Evolutionary conservation across 2,113 vertebrate genomes (phyloP), one percentile per base, ranked within the genome.

Genomic region (Zeus faber): DNA sequence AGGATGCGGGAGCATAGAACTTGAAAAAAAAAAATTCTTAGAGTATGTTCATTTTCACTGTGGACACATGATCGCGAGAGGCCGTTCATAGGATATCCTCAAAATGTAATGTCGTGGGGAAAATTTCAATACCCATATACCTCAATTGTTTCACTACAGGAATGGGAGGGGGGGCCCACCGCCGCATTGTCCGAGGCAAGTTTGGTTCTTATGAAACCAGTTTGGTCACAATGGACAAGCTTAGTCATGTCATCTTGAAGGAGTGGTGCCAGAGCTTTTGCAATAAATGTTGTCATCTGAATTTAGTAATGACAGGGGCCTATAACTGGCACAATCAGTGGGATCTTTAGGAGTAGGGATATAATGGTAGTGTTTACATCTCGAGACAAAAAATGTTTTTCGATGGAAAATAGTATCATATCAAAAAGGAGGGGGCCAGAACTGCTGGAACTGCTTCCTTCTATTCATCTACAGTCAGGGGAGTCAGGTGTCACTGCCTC

Each of bases 171-270:
- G 46, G 39, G 3, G n/a, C 1, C 11, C 46, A n/a, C n/a, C n/a
- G n/a, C 22, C 4, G 46, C 27, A 37, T 52, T 52, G 18, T 52
- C 62, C 8, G 54, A 50, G 13, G 39, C 22, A 2, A 44, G 13
- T n/a, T n/a, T n/a, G n/a, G n/a, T n/a, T n/a, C n/a, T n/a, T n/a
- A n/a, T n/a, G n/a, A n/a, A n/a, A n/a, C n/a, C n/a, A n/a, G n/a
- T n/a, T n/a, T n/a, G n/a, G n/a, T n/a, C n/a, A n/a, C n/a, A n/a
- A n/a, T n/a, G 4, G 48, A 4, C 5, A 26, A 20, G 18, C 14
- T 58, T 2, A 58, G 11, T 43, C 55, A 13, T 40, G 11, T 20
- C n/a, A n/a, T n/a, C n/a, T n/a, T n/a, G n/a, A n/a, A n/a, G n/a
- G n/a, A n/a, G n/a, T n/a, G n/a, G n/a, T n/a, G n/a, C n/a, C n/a